Conservation (phyloP, 2,797 vertebrate species). For the Arnoldichthys spilopterus region DNA sequence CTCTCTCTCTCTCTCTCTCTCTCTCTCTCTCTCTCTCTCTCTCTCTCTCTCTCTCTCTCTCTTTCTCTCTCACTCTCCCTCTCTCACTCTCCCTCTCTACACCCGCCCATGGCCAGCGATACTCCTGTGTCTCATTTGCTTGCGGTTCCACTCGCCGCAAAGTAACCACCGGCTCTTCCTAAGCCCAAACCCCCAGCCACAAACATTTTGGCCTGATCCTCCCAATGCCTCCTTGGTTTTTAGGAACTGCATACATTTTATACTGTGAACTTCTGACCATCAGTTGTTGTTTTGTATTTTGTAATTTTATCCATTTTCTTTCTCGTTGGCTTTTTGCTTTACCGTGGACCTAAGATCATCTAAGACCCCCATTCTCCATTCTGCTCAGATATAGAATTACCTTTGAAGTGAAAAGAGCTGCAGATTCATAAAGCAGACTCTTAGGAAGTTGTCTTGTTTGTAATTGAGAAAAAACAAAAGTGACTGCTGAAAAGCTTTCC, state of each 20-base stretch:
- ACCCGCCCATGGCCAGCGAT: slow-evolving; percentile 21
- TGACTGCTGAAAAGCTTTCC: background rate
- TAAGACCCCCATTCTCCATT: background rate
- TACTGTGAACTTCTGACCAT: slow-evolving; percentile 5
- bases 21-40: no score
- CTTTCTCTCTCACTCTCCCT: no score
- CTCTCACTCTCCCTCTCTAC: slow-evolving; percentile 14
- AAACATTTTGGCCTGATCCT: slow-evolving; percentile 18
- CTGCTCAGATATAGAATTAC: background rate
- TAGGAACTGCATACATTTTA: background rate
- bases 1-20: background rate
- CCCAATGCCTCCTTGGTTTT: background rate
- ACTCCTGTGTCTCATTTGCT: slow-evolving; percentile 31
- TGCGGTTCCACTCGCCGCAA: slow-evolving; percentile 24
- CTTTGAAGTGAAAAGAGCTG: slow-evolving; percentile 1
- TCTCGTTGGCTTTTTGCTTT: background rate
- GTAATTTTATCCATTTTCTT: background rate
- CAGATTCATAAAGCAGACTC: background rate
- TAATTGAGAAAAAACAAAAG: background rate
- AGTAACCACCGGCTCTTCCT: slow-evolving; percentile 31
- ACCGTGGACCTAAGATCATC: no score
- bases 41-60: no score
- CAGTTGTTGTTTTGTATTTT: background rate
- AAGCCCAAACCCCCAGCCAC: slow-evolving; percentile 17
- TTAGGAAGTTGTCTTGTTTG: background rate